Conservation (phyloP, 2,113 vertebrate species). For the Dipodomys ordii region DNA sequence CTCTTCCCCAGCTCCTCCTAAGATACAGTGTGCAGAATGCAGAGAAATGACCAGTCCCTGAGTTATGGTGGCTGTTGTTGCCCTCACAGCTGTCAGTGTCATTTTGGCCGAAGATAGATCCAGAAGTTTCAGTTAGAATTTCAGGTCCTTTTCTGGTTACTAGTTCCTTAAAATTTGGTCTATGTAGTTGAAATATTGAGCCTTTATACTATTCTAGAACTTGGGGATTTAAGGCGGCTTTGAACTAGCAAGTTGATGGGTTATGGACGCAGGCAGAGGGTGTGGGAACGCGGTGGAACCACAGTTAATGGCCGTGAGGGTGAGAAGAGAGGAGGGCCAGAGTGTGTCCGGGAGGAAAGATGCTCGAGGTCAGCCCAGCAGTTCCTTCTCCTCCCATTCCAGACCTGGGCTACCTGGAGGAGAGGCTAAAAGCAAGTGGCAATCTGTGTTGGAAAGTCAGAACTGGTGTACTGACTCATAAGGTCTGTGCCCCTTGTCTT, state of each 20-base stretch:
- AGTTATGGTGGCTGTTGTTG: not conserved
- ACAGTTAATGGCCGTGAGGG: not conserved
- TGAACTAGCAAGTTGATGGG: not conserved
- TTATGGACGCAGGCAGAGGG: not conserved
- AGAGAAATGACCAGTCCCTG: not conserved
- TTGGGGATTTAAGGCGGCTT: not conserved
- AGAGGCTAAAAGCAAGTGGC: no score
- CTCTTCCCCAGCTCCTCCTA: not conserved
- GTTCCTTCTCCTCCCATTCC: no score
- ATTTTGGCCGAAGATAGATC: not conserved
- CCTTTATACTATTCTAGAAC: not conserved
- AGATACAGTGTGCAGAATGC: not conserved
- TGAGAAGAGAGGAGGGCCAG: not conserved
- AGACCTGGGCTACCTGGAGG: no score
- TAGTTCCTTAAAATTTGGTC: not conserved
- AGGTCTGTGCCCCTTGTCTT: no score
- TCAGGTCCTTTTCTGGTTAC: not conserved
- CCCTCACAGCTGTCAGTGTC: not conserved
- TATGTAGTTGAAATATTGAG: not conserved
- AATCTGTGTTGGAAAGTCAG: no score
- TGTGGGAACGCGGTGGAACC: not conserved
- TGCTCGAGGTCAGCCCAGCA: not conserved
- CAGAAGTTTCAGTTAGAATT: not conserved
- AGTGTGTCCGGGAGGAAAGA: not conserved
- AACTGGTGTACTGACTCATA: accelerated